Base-by-base conservation (phyloP, 1,140 invertebrate genomes). In the Gonatopus flavifemur region DNA sequence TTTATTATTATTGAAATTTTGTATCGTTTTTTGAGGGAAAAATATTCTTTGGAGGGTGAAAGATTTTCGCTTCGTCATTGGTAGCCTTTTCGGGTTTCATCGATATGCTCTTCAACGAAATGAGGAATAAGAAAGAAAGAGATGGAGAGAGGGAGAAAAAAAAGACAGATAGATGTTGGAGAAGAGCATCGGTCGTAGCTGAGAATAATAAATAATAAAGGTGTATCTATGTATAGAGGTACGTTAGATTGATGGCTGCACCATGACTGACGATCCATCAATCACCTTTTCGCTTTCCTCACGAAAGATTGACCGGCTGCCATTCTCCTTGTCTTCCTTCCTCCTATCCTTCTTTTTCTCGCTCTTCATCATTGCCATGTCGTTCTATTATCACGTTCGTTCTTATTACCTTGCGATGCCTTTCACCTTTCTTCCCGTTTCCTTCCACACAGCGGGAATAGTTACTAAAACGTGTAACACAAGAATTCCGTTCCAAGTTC, bases 191-290 rank as follows among this genome's bases (percentile, higher is more conserved):
- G 62, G 56, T 53, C 59, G 44, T 63, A 59, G 61, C 58, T n/a
- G 57, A 53, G 67, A 75, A 77, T 76, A 76, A 77, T 74, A 76
- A 77, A 77, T 77, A 76, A 71, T 68, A 67, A 65, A 70, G 59
- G 66, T 55, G 62, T 47, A n/a, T n/a, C n/a, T n/a, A n/a, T n/a
- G n/a, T n/a, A n/a, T n/a, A n/a, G n/a, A 58, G 66, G 56, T 60
- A 60, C 43, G 53, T 49, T 68, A 74, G 74, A 78, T 78, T 74
- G 74, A 78, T 78, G 70, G 74, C 68, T 65, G 50, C 47, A 66
- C 58, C 72, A 70, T 76, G 74, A 74, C 72, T 76, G 74, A 77
- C 74, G 67, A 66, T 76, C 73, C 72, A 78, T 77, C 76, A 70
- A 78, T 78, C 76, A 77, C 64, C 61, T 52, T 55, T 44, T 55